phyloP scores from a whole-genome alignment of 2,113 vertebrate genomes.

The Ageneiosus marmoratus region DNA sequence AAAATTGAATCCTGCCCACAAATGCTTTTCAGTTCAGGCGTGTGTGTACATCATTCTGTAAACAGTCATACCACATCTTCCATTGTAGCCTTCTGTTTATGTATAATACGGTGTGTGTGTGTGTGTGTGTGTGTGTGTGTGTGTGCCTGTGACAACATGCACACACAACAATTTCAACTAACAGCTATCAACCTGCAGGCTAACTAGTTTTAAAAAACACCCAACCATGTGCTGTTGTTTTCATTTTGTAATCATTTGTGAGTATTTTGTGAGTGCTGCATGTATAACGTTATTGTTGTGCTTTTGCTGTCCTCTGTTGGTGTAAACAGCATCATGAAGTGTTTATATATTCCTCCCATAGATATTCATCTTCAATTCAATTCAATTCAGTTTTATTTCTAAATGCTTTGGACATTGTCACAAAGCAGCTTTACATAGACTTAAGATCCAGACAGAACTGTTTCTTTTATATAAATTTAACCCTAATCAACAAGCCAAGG shows the following conservation, averaged over 20 bases:
- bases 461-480: too few relatives aligned
- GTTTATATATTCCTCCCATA: not conserved
- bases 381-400: too few relatives aligned
- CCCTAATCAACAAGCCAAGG: too few relatives aligned
- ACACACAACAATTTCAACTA: not conserved
- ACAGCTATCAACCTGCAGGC: not conserved
- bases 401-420: too few relatives aligned
- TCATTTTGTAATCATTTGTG: not conserved
- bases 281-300: not conserved
- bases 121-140: not conserved
- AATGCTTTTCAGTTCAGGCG: not conserved
- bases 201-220: not conserved
- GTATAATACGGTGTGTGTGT: not conserved
- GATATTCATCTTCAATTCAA: not conserved
- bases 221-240: not conserved
- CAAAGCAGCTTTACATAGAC: too few relatives aligned
- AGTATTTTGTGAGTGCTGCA: not conserved
- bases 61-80: not conserved
- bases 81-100: not conserved
- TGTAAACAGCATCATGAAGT: not conserved
- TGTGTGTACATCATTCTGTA: not conserved
- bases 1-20: not conserved
- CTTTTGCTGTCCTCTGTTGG: constrained; percentile 39
- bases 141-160: not conserved
- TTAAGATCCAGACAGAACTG: too few relatives aligned